Conservation (phyloP, 2,888 invertebrate species). For the Caenorhabditis auriculariae region DNA sequence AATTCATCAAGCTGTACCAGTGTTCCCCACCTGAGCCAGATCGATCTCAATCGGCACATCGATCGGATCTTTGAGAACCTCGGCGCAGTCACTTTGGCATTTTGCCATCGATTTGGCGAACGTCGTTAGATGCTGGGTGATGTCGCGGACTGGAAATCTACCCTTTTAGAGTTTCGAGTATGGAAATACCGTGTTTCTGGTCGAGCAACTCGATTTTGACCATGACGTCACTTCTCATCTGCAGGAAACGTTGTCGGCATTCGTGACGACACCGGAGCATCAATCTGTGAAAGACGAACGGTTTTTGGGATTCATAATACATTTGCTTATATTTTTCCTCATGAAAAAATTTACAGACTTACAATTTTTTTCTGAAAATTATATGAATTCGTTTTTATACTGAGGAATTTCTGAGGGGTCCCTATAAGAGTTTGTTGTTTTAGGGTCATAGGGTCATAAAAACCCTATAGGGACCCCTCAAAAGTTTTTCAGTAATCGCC, state of each 20-base stretch:
- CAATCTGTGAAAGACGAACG: constrained; percentile 69
- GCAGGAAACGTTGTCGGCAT: constrained; percentile 77
- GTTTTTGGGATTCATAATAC: no score
- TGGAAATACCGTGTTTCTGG: constrained; percentile 80
- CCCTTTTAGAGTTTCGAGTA: not conserved
- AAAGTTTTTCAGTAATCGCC: no score
- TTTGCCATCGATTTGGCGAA: constrained; percentile 82
- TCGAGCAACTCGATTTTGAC: constrained; percentile 95
- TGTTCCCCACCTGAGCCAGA: constrained; percentile 36
- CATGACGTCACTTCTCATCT: constrained; percentile 79
- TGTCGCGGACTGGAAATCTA: constrained; percentile 76
- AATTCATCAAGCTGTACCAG: no score
- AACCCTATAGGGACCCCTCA: no score
- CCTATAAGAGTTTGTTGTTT: no score
- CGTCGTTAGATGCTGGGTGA: constrained; percentile 76
- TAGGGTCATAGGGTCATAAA: no score
- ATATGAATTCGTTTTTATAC: no score
- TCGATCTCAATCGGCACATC: constrained; percentile 45
- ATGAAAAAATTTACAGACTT: not conserved
- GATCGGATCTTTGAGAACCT: constrained; percentile 31
- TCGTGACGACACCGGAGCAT: constrained; percentile 93
- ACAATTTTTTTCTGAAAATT: not conserved
- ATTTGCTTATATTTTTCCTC: not conserved
- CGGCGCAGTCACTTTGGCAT: constrained; percentile 73
- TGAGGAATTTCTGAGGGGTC: no score